A percentile compares a stretch with the other conserved stretches of the same genome.
Conservation (phyloP, 1,140 invertebrate species). For the Mercenaria mercenaria region DNA sequence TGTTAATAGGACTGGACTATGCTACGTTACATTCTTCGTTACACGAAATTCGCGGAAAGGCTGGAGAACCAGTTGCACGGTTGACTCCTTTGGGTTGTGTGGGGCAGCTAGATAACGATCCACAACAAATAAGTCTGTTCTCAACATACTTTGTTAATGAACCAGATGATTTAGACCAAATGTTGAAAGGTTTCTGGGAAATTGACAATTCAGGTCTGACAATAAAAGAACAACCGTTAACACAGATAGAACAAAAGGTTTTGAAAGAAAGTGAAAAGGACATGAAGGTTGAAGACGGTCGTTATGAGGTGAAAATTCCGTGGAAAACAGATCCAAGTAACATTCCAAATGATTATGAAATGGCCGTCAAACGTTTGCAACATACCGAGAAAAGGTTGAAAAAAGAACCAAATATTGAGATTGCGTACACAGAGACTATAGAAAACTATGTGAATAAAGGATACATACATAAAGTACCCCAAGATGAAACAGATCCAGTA, state of each 20-base stretch:
- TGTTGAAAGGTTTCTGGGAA: constrained; percentile 27
- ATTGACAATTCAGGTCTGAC: background rate
- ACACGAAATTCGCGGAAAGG: background rate
- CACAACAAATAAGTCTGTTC: background rate
- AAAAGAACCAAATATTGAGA: constrained; percentile 25
- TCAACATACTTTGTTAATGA: background rate
- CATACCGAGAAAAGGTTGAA: constrained; percentile 44
- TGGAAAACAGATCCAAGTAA: constrained; percentile 33
- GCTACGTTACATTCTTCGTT: background rate
- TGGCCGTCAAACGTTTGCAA: background rate
- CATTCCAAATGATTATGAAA: constrained; percentile 17
- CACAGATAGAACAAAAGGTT: background rate
- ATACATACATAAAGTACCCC: background rate
- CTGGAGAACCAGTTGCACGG: background rate
- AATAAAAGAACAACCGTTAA: background rate
- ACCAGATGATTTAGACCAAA: background rate
- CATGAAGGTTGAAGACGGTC: background rate
- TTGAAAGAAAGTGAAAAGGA: background rate
- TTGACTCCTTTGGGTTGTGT: constrained; percentile 32
- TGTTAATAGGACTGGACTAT: constrained; percentile 17
- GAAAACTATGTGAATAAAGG: constrained; percentile 25
- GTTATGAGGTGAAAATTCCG: constrained; percentile 45
- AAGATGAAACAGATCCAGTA: background rate
- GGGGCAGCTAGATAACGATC: background rate
- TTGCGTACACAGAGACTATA: constrained; percentile 29